Percentiles rank a stretch among this genome's conserved stretches.
These are phyloP conservation scores for Chelonia mydas DNA, from an alignment of 2,797 vertebrate species.

Conservation along the genomic window DNA sequence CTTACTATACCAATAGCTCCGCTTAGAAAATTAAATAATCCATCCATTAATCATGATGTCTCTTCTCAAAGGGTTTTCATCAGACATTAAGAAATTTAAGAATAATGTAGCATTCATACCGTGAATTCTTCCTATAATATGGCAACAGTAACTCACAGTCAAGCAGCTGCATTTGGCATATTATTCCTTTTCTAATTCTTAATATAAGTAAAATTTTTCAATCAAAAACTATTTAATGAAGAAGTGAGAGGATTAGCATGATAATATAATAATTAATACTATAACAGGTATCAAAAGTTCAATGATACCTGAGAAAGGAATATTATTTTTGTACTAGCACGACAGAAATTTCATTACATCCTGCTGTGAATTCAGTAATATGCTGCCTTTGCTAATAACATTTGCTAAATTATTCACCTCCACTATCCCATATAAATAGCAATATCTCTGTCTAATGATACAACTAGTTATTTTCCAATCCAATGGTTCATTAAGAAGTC, in stretches of 20 bases:
- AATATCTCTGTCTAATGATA: constrained; percentile 56
- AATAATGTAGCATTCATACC: constrained; percentile 45
- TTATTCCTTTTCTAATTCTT: background rate
- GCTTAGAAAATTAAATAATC: constrained; percentile 19
- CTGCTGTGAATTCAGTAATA: constrained; percentile 61
- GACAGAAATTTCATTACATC: constrained; percentile 66
- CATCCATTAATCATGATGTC: background rate
- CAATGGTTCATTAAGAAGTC: constrained; percentile 69
- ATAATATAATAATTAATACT: constrained; percentile 53
- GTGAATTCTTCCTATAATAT: background rate
- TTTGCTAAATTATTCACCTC: constrained; percentile 78
- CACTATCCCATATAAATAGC: constrained; percentile 75
- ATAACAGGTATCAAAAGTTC: constrained; percentile 55
- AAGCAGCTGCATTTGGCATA: background rate
- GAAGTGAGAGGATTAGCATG: constrained; percentile 50
- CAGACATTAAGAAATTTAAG: constrained; percentile 53
- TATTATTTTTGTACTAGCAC: constrained; percentile 55
- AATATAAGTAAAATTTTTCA: constrained; percentile 53
- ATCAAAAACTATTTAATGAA: constrained; percentile 79
- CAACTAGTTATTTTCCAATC: constrained; percentile 79
- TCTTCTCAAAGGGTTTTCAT: constrained; percentile 26
- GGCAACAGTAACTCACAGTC: background rate
- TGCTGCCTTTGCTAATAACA: constrained; percentile 67
- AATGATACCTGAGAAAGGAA: constrained; percentile 52
- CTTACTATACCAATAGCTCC: background rate